A percentile compares a stretch with the other conserved stretches of the same genome.
Evolutionary conservation across 2,113 vertebrate species (phyloP).

Genomic region (Python bivittatus): DNA sequence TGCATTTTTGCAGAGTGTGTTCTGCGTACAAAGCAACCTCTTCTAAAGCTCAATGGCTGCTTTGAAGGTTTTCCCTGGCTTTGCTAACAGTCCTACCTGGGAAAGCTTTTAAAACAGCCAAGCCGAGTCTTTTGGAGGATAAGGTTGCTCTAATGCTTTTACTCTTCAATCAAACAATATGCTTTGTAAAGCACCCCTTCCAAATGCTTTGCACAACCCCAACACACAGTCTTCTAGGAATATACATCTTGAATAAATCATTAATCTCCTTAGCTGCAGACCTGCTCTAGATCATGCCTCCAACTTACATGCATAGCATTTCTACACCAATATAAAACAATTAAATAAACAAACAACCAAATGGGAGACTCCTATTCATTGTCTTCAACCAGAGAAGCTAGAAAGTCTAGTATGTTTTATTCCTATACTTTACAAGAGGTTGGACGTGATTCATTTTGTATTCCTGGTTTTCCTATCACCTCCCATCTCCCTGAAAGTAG

Average conservation of each 20-base stretch:
- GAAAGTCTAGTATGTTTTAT: not conserved
- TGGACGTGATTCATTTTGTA: not conserved
- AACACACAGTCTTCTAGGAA: not conserved
- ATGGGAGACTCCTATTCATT: not conserved
- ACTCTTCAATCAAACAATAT: not conserved
- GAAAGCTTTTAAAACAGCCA: too few species aligned
- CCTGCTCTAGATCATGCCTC: not conserved
- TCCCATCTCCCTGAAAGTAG: not conserved
- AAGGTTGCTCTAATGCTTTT: not conserved
- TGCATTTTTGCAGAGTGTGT: not conserved
- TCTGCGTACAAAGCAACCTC: not conserved
- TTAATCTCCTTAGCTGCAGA: not conserved
- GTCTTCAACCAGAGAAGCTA: not conserved
- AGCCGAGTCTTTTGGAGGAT: too few species aligned
- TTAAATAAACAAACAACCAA: not conserved
- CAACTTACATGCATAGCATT: not conserved
- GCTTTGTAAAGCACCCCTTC: not conserved
- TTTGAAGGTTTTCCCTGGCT: too few species aligned
- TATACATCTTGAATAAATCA: not conserved
- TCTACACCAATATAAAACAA: not conserved
- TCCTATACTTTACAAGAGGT: not conserved
- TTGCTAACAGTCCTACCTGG: too few species aligned
- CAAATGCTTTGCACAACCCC: not conserved
- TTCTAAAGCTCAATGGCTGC: too few species aligned
- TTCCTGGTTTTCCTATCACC: not conserved